A percentile compares a stretch with the other conserved stretches of the same genome.
Evolutionary conservation across 2,797 vertebrate genomes (phyloP).

Genomic region (Gymnocypris eckloni): DNA sequence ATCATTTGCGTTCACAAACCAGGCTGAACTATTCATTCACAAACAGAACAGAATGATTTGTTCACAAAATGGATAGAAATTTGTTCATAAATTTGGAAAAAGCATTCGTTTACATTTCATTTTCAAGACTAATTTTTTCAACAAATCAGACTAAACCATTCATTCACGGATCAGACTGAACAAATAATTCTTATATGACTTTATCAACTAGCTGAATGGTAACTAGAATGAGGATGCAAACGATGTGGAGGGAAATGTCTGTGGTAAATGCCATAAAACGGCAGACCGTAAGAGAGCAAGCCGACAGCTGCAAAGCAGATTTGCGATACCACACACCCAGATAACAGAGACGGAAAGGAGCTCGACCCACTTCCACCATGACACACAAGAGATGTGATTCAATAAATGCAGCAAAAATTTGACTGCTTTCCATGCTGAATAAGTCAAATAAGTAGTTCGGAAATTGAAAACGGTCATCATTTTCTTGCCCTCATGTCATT

Average conservation of each 20-base stretch:
- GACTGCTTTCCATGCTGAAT: not conserved
- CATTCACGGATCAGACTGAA: not conserved
- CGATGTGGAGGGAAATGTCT: not conserved
- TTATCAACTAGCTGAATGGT: not conserved
- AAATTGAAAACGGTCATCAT: not conserved
- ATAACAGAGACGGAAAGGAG: slow-evolving; percentile 34
- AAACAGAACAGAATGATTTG: not conserved
- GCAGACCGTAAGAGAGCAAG: not conserved
- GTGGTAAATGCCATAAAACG: slow-evolving; percentile 32
- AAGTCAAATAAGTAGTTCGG: not conserved
- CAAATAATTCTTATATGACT: not conserved
- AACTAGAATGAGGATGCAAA: not conserved
- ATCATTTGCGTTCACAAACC: not conserved
- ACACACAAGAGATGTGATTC: not conserved
- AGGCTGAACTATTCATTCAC: no score
- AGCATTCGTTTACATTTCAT: not conserved
- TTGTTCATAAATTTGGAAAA: no score
- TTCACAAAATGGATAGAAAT: not conserved
- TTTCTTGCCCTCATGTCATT: not conserved
- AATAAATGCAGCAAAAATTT: not conserved
- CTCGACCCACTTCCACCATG: not conserved
- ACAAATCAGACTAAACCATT: not conserved
- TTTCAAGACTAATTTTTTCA: not conserved
- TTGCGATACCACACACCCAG: slow-evolving; percentile 47
- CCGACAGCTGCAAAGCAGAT: slow-evolving; percentile 40